Percentiles rank a stretch among this genome's conserved stretches.
Evolutionary conservation across 2,888 invertebrate species (phyloP).

Genomic region (Agrochola lota): DNA sequence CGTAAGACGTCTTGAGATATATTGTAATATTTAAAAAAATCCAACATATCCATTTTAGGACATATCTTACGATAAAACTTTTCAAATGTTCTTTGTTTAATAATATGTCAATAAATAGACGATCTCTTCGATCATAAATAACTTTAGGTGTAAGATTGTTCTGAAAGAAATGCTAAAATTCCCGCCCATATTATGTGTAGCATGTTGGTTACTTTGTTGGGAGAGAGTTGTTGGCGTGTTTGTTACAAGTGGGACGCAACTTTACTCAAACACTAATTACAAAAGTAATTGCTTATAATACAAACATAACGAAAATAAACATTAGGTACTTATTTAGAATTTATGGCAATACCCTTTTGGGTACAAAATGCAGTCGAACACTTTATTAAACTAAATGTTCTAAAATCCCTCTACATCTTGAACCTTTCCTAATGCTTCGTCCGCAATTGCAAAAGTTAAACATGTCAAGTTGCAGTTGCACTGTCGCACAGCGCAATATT

Average conservation of each 20-base stretch:
- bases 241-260: not conserved
- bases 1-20: too few relatives aligned
- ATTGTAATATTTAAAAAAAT: not conserved
- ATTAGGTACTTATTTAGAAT: slow-evolving; percentile 4
- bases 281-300: slow-evolving; percentile 3
- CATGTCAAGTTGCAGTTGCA: not conserved
- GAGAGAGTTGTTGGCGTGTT: not conserved
- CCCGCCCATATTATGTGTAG: not conserved
- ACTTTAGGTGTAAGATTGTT: not conserved
- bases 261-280: slow-evolving; percentile 19
- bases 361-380: slow-evolving; percentile 1
- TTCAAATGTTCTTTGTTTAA: not conserved
- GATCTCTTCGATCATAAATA: not conserved
- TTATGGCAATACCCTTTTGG: slow-evolving; percentile 16
- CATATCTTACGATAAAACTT: not conserved
- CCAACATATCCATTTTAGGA: not conserved
- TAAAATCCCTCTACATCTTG: too few relatives aligned
- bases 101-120: not conserved
- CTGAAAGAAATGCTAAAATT: not conserved
- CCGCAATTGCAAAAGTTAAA: not conserved
- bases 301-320: slow-evolving; percentile 36
- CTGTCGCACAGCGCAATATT: not conserved
- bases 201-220: not conserved
- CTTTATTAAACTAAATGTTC: not conserved
- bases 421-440: not conserved